These are phyloP conservation scores for Pseudomyrmex cubaensis DNA, from an alignment of 1,140 invertebrate species.

Conservation along the genomic window DNA sequence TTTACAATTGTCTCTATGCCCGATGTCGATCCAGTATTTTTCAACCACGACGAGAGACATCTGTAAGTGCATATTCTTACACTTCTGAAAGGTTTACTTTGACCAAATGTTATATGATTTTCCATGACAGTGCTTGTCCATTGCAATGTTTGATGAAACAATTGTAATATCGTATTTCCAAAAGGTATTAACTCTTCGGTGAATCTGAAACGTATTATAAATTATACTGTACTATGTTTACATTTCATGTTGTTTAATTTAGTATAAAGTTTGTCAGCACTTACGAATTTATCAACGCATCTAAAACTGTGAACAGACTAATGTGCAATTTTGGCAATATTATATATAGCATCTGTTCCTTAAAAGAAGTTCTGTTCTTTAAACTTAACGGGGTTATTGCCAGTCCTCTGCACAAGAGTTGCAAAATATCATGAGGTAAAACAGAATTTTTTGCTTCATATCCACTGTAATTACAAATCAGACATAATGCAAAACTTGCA, in stretches of 20 bases:
- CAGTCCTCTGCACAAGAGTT: conserved; percentile 75
- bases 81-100: conserved; percentile 70
- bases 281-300: conserved; percentile 77
- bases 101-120: conserved; percentile 60
- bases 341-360: conserved; percentile 70
- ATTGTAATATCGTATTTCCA: conserved; percentile 64
- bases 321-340: conserved; percentile 77
- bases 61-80: conserved; percentile 71
- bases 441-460: conserved; percentile 73
- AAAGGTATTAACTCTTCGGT: conserved; percentile 68
- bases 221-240: background rate
- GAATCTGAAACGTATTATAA: conserved; percentile 61
- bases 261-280: conserved; percentile 5
- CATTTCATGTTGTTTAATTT: background rate
- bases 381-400: conserved; percentile 74
- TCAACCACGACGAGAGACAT: conserved; percentile 73
- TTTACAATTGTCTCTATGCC: conserved; percentile 73
- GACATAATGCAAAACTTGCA: background rate
- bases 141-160: conserved; percentile 62
- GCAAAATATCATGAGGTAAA: conserved; percentile 73
- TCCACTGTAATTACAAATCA: conserved; percentile 68
- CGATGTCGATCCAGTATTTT: conserved; percentile 60
- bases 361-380: conserved; percentile 67
- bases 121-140: conserved; percentile 58
- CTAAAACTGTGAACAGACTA: conserved; percentile 74